Conservation (phyloP, 2,888 invertebrate species). For the Macaria liturata region DNA sequence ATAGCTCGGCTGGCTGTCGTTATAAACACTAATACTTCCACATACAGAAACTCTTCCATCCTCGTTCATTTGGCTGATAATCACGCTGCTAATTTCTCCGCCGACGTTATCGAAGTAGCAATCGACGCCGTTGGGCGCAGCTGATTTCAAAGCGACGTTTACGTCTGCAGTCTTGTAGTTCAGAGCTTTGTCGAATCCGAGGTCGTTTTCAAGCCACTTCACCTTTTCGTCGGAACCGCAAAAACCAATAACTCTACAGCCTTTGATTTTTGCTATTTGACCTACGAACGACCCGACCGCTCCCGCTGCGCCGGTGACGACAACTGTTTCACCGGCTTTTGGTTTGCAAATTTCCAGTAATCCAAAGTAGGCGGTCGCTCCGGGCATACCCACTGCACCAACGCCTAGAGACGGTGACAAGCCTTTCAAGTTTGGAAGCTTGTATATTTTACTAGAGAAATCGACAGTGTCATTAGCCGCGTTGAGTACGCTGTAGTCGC, state of each 20-base stretch:
- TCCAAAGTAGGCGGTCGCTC: slow-evolving; percentile 90
- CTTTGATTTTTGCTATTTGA: slow-evolving; percentile 89
- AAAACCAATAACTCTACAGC: slow-evolving; percentile 85
- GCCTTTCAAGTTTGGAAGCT: slow-evolving; percentile 81
- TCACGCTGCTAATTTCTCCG: slow-evolving; percentile 83
- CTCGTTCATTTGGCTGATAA: slow-evolving; percentile 85
- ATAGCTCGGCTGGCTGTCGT: slow-evolving; percentile 52
- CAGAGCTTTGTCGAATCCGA: slow-evolving; percentile 87
- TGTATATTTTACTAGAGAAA: slow-evolving; percentile 42
- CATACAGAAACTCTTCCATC: slow-evolving; percentile 83
- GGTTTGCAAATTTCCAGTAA: slow-evolving; percentile 87
- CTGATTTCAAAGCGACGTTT: slow-evolving; percentile 79
- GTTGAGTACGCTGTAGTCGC: slow-evolving; percentile 69
- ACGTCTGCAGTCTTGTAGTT: slow-evolving; percentile 87
- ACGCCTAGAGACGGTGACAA: slow-evolving; percentile 81
- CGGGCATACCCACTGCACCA: slow-evolving; percentile 87
- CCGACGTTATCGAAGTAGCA: slow-evolving; percentile 91
- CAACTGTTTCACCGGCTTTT: slow-evolving; percentile 87
- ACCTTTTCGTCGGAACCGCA: slow-evolving; percentile 88
- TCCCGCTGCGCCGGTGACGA: slow-evolving; percentile 89
- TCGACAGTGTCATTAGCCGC: slow-evolving; percentile 28
- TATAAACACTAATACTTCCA: slow-evolving; percentile 64
- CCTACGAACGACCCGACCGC: slow-evolving; percentile 90
- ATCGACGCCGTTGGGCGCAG: slow-evolving; percentile 87
- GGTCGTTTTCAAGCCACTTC: slow-evolving; percentile 84